Evolutionary conservation across 30 jellyfish, hydroid and myxozoan genomes (phyloP).

Genomic region (Morbakka virulenta): DNA sequence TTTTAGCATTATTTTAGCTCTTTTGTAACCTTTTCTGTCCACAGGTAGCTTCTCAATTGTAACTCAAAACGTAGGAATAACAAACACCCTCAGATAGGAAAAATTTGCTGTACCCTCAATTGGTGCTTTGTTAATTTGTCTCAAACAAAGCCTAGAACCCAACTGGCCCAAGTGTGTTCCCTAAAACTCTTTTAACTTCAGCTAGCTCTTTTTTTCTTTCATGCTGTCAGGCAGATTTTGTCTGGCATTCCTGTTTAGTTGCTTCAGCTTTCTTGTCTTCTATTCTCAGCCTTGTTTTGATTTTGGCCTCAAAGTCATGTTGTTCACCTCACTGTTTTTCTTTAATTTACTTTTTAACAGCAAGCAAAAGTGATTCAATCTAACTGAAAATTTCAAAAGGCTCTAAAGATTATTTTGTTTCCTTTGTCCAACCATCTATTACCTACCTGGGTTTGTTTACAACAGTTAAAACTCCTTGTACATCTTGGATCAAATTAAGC

Average conservation of each 20-base stretch:
- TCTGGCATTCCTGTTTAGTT: slow-evolving; percentile 23
- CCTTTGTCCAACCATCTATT: slow-evolving; percentile 31
- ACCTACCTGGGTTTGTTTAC: background rate
- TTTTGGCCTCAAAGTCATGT: no score
- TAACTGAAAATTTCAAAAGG: slow-evolving; percentile 16
- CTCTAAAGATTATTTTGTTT: background rate
- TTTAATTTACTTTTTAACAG: slow-evolving; percentile 1
- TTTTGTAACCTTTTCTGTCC: slow-evolving; percentile 31
- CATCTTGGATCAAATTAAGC: slow-evolving; percentile 26
- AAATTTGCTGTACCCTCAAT: background rate
- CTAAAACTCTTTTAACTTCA: background rate
- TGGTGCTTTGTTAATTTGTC: background rate
- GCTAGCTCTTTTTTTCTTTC: slow-evolving; percentile 41
- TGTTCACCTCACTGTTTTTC: no score
- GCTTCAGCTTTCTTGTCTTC: slow-evolving; percentile 33
- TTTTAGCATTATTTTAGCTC: slow-evolving; percentile 36
- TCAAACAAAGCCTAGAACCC: background rate
- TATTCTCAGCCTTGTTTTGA: slow-evolving; percentile 15
- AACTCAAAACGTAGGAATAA: background rate
- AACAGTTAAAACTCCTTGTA: slow-evolving; percentile 31
- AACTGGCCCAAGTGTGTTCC: background rate
- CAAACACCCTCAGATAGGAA: background rate
- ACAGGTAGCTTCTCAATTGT: slow-evolving; percentile 32
- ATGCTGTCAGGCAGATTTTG: slow-evolving; percentile 16
- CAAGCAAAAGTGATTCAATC: background rate